A percentile compares a stretch with the other conserved stretches of the same genome.
Evolutionary conservation across 2,797 vertebrate genomes (phyloP).

Genomic region (Oceanodroma leucorhoa): DNA sequence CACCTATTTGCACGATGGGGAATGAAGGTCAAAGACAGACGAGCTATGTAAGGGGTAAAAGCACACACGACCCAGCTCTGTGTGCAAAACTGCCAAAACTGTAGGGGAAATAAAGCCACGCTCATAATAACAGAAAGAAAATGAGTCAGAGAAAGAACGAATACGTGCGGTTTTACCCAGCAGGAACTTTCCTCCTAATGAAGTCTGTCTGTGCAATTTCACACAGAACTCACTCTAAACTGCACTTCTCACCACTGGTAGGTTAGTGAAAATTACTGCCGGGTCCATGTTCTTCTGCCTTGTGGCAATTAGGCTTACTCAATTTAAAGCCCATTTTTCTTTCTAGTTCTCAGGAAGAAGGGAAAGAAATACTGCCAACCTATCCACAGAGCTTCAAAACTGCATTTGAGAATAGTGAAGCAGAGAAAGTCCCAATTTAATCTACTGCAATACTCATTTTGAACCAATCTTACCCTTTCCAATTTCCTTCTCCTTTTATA

Average conservation of each 20-base stretch:
- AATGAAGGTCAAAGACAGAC: not conserved
- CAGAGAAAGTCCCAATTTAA: not conserved
- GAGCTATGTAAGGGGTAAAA: not conserved
- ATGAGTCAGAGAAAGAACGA: not conserved
- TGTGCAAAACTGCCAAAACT: not conserved
- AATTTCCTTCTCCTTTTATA: not conserved
- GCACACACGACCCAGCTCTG: not conserved
- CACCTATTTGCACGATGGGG: not conserved
- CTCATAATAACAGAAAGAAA: not conserved
- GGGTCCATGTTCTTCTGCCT: not conserved
- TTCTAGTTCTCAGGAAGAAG: not conserved
- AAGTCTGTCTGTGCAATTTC: not conserved
- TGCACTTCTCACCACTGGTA: not conserved
- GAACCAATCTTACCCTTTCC: not conserved
- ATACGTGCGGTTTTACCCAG: not conserved
- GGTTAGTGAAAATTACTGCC: not conserved
- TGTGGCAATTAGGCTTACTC: not conserved
- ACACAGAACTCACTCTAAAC: not conserved
- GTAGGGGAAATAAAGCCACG: not conserved
- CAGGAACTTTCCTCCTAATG: constrained; percentile 1
- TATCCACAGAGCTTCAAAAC: not conserved
- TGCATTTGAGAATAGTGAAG: constrained; percentile 1
- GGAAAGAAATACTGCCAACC: not conserved
- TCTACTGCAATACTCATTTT: not conserved
- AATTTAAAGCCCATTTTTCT: constrained; percentile 27